A percentile compares a stretch with the other conserved stretches of the same genome.
phyloP scores from a whole-genome alignment of 2,888 invertebrate genomes.

The Maniola hyperantus region DNA sequence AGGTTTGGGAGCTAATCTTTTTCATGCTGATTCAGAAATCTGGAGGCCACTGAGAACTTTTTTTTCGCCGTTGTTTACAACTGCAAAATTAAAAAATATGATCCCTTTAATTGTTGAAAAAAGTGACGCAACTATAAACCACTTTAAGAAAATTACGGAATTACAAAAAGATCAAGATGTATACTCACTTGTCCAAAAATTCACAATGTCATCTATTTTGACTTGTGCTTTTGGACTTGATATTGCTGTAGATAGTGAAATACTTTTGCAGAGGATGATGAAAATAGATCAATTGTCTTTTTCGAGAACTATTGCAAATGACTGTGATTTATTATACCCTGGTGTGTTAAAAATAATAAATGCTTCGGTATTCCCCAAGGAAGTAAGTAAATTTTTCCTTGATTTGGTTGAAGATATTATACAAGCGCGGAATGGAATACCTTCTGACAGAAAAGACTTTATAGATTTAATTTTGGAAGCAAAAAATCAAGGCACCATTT shows the following conservation, averaged over 20 bases:
- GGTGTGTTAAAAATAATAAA: neutral
- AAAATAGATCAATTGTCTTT: neutral
- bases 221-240: slow-evolving; percentile 5
- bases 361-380: neutral
- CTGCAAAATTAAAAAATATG: slow-evolving; percentile 8
- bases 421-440: slow-evolving; percentile 46
- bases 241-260: neutral
- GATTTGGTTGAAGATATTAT: neutral
- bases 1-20: slow-evolving; percentile 56
- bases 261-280: neutral
- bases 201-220: slow-evolving; percentile 6
- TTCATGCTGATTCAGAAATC: slow-evolving; percentile 54
- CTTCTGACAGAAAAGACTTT: slow-evolving; percentile 54
- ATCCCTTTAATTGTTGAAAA: neutral
- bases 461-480: slow-evolving; percentile 58
- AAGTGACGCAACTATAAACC: neutral
- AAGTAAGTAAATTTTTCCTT: slow-evolving; percentile 2
- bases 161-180: neutral
- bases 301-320: neutral
- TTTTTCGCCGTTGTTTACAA: slow-evolving; percentile 8
- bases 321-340: slow-evolving; percentile 7
- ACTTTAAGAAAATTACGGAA: neutral
- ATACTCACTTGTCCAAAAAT: neutral
- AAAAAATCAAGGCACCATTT: slow-evolving; percentile 47
- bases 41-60: slow-evolving; percentile 50